A percentile compares a stretch with the other conserved stretches of the same genome.
Evolutionary conservation across 2,113 vertebrate species (phyloP).

Genomic region (Tinamus guttatus): DNA sequence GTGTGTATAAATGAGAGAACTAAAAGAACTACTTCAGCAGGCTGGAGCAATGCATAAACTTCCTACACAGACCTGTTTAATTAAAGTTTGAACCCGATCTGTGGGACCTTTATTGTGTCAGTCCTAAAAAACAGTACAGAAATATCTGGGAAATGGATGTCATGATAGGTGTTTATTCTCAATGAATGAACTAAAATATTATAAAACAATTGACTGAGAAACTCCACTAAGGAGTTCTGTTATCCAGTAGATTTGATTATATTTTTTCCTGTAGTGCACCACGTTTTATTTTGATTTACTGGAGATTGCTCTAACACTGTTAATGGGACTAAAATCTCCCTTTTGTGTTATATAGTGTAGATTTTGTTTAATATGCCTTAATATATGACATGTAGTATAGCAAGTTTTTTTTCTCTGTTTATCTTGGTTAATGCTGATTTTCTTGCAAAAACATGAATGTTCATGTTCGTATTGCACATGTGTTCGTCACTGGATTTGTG

Average conservation of each 20-base stretch:
- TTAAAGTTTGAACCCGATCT: not conserved
- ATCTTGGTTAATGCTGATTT: not conserved
- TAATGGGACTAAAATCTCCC: not conserved
- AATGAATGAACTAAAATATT: not conserved
- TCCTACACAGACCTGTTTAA: not conserved
- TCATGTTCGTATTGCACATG: not conserved
- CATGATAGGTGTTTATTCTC: not conserved
- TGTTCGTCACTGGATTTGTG: not conserved
- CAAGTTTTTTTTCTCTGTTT: not conserved
- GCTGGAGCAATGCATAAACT: not conserved
- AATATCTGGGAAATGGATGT: not conserved
- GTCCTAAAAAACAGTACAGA: not conserved
- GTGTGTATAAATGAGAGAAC: conserved; percentile 16
- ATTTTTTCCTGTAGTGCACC: not conserved
- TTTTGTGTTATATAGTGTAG: not conserved
- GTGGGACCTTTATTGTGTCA: not conserved
- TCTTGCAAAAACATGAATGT: not conserved
- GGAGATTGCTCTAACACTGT: not conserved
- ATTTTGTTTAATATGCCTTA: not conserved
- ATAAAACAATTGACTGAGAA: not conserved
- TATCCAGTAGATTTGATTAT: not conserved
- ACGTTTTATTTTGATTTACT: not conserved
- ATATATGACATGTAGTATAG: not conserved
- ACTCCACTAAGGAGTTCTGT: not conserved
- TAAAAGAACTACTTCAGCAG: conserved; percentile 22